phyloP scores from a whole-genome alignment of 2,888 invertebrate species.

The Orchesellides sinensis region DNA sequence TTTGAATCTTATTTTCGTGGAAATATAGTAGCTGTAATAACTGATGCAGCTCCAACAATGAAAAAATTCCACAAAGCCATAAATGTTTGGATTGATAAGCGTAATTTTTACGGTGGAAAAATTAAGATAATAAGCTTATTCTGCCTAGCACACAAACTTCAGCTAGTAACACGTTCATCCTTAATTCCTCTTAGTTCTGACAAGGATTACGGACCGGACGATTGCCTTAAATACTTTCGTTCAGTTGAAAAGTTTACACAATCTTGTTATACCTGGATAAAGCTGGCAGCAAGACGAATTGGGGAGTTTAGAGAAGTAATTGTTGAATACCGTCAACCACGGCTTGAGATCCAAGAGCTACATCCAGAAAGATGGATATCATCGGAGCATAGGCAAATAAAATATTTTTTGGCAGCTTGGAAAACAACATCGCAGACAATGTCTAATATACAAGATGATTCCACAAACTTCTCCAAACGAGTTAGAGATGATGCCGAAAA shows the following conservation, averaged over 20 bases:
- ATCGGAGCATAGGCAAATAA: background rate
- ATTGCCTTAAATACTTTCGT: background rate
- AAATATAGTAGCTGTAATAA: background rate
- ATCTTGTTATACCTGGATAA: background rate
- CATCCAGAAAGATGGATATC: background rate
- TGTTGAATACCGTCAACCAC: background rate
- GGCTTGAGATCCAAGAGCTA: background rate
- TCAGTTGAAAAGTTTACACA: conserved; percentile 15
- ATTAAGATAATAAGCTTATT: background rate
- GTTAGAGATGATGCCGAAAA: background rate
- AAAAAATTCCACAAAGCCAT: background rate
- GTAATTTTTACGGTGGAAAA: no score
- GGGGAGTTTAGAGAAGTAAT: background rate
- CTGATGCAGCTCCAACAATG: background rate
- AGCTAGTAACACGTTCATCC: background rate
- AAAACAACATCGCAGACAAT: background rate
- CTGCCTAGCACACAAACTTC: conserved; percentile 7
- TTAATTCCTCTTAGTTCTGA: background rate
- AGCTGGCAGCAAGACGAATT: background rate
- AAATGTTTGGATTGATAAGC: background rate
- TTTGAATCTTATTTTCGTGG: background rate
- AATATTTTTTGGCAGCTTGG: background rate
- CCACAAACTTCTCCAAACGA: background rate
- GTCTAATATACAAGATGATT: background rate
- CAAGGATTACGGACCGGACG: background rate